Conservation (phyloP, 2,113 vertebrate species). For the Stigmatopora nigra region DNA sequence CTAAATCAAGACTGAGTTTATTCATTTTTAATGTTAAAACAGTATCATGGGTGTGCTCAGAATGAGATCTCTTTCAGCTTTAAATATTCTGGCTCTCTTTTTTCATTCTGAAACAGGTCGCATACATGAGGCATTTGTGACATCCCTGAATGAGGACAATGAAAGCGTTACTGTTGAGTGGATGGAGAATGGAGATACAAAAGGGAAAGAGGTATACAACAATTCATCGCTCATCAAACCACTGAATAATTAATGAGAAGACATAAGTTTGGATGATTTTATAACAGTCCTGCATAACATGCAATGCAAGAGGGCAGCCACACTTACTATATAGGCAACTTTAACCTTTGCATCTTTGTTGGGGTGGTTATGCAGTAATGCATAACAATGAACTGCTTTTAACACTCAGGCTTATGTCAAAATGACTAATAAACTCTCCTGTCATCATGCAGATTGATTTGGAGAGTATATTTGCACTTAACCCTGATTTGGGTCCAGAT, state of each 20-base stretch:
- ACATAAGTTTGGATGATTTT: slow-evolving; percentile 27
- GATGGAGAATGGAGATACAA: slow-evolving; percentile 98
- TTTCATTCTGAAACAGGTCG: slow-evolving; percentile 69
- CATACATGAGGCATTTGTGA: slow-evolving; percentile 98
- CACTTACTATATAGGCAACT: background rate
- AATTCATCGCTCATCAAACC: slow-evolving; percentile 2
- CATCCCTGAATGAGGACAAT: slow-evolving; percentile 90
- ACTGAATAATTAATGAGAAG: slow-evolving; percentile 49
- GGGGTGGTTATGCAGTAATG: background rate
- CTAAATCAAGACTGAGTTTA: no score
- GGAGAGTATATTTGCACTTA: slow-evolving; percentile 97
- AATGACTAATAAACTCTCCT: slow-evolving; percentile 2
- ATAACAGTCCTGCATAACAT: slow-evolving; percentile 16
- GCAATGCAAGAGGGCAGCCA: background rate
- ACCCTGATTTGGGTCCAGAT: slow-evolving; percentile 86
- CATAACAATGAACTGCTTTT: background rate
- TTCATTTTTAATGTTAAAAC: background rate
- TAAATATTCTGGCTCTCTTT: slow-evolving; percentile 7
- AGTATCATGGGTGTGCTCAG: background rate
- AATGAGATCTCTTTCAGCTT: background rate
- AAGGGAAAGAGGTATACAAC: slow-evolving; percentile 88
- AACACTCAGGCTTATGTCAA: background rate
- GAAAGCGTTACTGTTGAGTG: slow-evolving; percentile 97
- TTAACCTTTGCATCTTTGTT: background rate
- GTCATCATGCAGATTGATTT: slow-evolving; percentile 81